A percentile compares a stretch with the other conserved stretches of the same genome.
phyloP scores from a whole-genome alignment of 1,140 invertebrate species.

The Pentalonia nigronervosa region DNA sequence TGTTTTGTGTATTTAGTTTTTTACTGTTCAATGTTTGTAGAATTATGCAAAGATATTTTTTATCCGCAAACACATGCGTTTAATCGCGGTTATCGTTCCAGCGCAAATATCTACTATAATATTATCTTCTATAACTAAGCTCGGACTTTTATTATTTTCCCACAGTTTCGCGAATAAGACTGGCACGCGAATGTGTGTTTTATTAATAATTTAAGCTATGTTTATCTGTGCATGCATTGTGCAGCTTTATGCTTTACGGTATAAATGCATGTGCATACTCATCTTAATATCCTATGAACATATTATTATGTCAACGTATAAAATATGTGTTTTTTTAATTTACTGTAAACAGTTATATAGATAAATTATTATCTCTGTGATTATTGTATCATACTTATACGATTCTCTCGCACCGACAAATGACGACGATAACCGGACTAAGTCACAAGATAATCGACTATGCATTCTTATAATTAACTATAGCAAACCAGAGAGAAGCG shows the following conservation, averaged over 20 bases:
- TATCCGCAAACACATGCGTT: background rate
- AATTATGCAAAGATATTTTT: background rate
- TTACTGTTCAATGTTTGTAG: background rate
- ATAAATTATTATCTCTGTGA: background rate
- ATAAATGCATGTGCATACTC: background rate
- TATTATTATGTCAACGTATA: background rate
- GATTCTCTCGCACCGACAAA: background rate
- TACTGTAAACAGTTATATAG: background rate
- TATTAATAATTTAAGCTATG: background rate
- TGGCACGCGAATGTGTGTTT: background rate
- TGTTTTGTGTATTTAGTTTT: background rate
- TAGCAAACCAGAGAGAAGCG: too few species aligned
- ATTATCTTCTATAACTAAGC: background rate
- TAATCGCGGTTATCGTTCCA: background rate
- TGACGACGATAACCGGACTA: background rate
- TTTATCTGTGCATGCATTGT: background rate
- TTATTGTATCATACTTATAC: background rate
- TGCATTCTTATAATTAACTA: too few species aligned
- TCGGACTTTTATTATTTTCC: background rate
- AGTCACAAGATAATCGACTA: background rate
- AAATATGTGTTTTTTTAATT: background rate
- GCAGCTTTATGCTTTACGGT: background rate
- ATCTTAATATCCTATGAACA: too few species aligned
- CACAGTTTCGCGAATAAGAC: background rate
- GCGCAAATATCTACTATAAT: background rate